These are phyloP conservation scores for Corbicula japonica DNA, from an alignment of 2,888 invertebrate genomes.

Conservation along the genomic window DNA sequence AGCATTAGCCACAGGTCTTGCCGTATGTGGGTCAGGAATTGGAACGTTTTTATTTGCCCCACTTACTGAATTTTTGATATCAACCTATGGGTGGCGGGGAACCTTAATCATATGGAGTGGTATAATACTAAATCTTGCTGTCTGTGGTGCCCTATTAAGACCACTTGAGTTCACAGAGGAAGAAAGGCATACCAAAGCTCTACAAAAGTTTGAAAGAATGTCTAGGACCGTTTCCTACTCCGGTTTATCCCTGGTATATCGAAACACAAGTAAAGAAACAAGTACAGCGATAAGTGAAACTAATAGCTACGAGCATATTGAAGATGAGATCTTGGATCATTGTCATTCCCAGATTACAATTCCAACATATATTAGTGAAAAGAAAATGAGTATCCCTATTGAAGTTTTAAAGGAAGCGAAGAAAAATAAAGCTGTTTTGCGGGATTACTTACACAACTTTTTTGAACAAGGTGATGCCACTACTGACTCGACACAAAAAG, in stretches of 20 bases:
- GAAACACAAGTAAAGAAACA: constrained; percentile 62
- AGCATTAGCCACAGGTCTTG: constrained; percentile 85
- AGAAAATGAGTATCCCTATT: constrained; percentile 65
- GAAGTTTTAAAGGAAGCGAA: constrained; percentile 72
- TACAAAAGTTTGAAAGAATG: constrained; percentile 79
- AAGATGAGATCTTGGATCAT: constrained; percentile 62
- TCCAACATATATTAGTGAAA: constrained; percentile 91
- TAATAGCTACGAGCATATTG: constrained; percentile 43
- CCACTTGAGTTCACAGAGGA: constrained; percentile 80
- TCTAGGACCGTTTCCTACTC: constrained; percentile 71
- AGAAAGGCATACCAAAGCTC: constrained; percentile 74
- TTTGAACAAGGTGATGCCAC: constrained; percentile 17
- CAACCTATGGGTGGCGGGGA: constrained; percentile 85
- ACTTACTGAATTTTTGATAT: constrained; percentile 81
- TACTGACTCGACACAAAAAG: no score
- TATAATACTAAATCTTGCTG: constrained; percentile 82
- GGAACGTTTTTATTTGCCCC: constrained; percentile 86
- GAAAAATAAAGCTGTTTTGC: constrained; percentile 60
- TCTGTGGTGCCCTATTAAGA: constrained; percentile 83
- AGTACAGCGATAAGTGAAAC: constrained; percentile 65
- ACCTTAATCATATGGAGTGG: constrained; percentile 84
- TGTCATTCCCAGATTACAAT: constrained; percentile 92
- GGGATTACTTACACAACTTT: constrained; percentile 56
- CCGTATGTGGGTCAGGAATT: constrained; percentile 86
- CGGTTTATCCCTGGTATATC: constrained; percentile 68